phyloP scores from a whole-genome alignment of 2,113 vertebrate genomes.

The Nothocercus julius region DNA sequence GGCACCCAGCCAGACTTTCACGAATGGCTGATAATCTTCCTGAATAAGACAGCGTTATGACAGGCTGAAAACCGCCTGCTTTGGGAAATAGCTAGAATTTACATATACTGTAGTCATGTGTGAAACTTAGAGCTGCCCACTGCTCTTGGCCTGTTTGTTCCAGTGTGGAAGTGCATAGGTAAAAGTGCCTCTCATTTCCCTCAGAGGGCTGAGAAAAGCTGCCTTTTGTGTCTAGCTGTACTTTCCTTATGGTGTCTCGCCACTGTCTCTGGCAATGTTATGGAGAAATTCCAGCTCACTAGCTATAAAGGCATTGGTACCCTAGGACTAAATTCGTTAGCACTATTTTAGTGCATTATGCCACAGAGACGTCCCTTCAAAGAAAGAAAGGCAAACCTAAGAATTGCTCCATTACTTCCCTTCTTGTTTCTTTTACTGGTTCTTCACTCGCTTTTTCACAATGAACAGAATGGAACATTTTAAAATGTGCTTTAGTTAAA shows the following conservation, averaged over 20 bases:
- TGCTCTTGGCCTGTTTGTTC: background rate
- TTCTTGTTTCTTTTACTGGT: background rate
- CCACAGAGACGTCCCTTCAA: background rate
- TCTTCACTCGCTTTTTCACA: background rate
- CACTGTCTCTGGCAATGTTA: background rate
- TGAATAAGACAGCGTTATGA: background rate
- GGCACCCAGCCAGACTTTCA: background rate
- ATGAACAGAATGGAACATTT: background rate
- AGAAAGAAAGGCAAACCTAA: background rate
- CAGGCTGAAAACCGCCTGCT: background rate
- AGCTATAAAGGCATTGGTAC: background rate
- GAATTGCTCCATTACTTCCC: background rate
- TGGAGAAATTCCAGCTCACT: background rate
- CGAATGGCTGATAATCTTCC: background rate
- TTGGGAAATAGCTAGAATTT: background rate
- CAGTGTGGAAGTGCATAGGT: background rate
- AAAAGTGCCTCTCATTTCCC: background rate
- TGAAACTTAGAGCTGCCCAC: background rate
- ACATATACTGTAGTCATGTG: background rate
- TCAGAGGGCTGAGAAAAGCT: background rate
- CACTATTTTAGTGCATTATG: background rate
- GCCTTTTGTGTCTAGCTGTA: background rate
- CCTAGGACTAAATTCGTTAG: background rate
- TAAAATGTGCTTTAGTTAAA: background rate
- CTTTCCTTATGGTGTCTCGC: background rate